Conservation (phyloP, 1,140 invertebrate genomes). For the Calliphora vicina region DNA sequence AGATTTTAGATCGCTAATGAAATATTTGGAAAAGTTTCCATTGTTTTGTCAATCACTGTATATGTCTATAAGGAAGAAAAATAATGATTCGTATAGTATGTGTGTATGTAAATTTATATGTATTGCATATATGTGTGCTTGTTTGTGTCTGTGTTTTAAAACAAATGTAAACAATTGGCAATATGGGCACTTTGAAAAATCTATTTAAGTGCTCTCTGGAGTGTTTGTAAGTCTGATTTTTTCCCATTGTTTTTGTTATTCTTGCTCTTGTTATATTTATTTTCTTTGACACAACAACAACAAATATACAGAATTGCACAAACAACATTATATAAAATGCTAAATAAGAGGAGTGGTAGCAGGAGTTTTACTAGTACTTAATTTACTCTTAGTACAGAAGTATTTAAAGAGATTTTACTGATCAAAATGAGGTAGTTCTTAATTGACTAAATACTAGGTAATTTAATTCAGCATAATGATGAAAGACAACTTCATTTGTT, state of each 20-base stretch:
- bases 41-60: no score
- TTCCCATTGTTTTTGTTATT: background rate
- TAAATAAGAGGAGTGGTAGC: background rate
- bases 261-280: background rate
- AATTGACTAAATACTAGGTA: background rate
- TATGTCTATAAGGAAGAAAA: no score
- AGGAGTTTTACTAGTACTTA: background rate
- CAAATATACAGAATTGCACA: no score
- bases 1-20: no score
- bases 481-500: no score
- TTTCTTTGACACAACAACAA: background rate
- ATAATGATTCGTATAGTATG: no score
- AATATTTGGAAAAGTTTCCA: no score
- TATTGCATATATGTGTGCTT: no score
- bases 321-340: background rate
- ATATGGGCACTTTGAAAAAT: slow-evolving; percentile 8
- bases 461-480: no score
- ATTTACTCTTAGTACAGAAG: background rate
- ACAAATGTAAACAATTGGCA: slow-evolving; percentile 4
- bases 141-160: background rate
- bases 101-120: no score
- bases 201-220: background rate
- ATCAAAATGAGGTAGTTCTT: background rate
- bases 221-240: background rate
- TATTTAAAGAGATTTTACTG: background rate